Evolutionary conservation across 2,888 invertebrate genomes (phyloP).

Genomic region (Thumatha senex): DNA sequence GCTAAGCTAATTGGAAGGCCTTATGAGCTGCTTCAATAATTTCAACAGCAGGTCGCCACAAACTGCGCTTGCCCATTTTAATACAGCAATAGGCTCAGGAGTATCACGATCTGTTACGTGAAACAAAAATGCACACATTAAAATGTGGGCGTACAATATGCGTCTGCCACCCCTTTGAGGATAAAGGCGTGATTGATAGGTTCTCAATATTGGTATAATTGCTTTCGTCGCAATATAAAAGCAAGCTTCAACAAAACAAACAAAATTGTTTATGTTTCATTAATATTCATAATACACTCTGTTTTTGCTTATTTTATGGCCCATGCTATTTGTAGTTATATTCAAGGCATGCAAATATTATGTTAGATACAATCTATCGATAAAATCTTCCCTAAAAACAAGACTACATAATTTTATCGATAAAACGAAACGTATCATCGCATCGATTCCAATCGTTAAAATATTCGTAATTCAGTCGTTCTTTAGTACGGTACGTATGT

Average conservation of each 20-base stretch:
- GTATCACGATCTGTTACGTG: no score
- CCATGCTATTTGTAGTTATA: constrained; percentile 1
- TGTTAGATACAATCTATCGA: constrained; percentile 4
- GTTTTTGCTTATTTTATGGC: constrained; percentile 2
- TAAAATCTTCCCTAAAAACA: constrained; percentile 7
- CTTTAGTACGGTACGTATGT: constrained; percentile 9
- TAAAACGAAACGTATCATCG: constrained; percentile 2
- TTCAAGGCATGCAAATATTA: constrained; percentile 7
- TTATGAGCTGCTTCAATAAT: no score
- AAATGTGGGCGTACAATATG: no score
- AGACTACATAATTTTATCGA: background rate
- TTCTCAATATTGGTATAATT: background rate
- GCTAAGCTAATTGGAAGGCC: no score
- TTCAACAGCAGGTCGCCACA: no score
- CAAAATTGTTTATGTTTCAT: background rate
- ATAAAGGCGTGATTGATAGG: no score
- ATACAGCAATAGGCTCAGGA: no score
- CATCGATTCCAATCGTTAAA: constrained; percentile 10
- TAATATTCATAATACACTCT: constrained; percentile 6
- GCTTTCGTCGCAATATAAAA: background rate
- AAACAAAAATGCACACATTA: no score
- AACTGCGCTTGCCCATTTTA: no score
- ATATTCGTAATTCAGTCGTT: constrained; percentile 22
- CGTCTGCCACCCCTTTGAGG: no score
- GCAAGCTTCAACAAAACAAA: constrained; percentile 1